phyloP scores from a whole-genome alignment of 1,140 invertebrate genomes.

The Fopius arisanus region DNA sequence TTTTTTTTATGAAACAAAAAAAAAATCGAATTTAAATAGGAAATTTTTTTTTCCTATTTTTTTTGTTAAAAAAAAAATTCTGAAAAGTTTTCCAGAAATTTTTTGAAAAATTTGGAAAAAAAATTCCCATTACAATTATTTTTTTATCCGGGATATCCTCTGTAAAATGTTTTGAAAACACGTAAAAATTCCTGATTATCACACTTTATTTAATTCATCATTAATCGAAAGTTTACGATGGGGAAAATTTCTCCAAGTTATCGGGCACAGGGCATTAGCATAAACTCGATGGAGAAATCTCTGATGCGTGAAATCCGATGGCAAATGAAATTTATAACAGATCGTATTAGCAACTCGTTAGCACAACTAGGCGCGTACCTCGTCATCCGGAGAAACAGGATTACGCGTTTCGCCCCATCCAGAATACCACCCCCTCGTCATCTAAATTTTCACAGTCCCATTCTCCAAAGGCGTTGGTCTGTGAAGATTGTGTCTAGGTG shows the following conservation, averaged over 20 bases:
- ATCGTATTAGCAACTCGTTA: constrained; percentile 35
- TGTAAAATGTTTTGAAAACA: no score
- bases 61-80: no score
- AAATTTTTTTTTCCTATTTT: no score
- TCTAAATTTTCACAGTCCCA: constrained; percentile 32
- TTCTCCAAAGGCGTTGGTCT: constrained; percentile 58
- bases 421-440: constrained; percentile 13
- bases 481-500: constrained; percentile 50
- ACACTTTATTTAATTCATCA: neutral
- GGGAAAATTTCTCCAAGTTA: neutral
- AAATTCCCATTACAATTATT: no score
- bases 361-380: constrained; percentile 8
- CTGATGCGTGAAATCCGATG: neutral
- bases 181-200: no score
- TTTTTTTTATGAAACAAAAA: no score
- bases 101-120: no score
- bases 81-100: no score
- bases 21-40: no score
- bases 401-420: constrained; percentile 5
- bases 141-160: no score
- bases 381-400: constrained; percentile 17
- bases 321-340: constrained; percentile 29
- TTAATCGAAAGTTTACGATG: no score
- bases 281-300: neutral
- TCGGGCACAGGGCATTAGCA: neutral